These are phyloP conservation scores for Sminthopsis crassicaudata DNA, from an alignment of 2,113 vertebrate species.

Conservation along the genomic window DNA sequence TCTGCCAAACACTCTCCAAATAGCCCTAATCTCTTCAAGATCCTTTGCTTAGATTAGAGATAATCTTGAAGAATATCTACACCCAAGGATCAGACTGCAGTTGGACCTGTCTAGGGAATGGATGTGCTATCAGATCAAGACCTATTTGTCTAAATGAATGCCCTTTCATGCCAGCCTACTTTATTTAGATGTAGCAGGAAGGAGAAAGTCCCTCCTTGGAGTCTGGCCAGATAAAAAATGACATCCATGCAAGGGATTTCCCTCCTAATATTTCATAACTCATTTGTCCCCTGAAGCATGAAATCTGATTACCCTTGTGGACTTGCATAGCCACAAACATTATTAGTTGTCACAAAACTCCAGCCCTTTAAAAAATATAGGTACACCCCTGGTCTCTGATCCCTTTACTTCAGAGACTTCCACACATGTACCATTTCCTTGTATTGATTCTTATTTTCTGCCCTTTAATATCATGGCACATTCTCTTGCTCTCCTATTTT, in stretches of 20 bases:
- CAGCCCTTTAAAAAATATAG: slow-evolving; percentile 53
- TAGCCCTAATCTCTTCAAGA: slow-evolving; percentile 4
- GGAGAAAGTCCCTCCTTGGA: slow-evolving; percentile 14
- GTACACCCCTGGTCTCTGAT: slow-evolving; percentile 33
- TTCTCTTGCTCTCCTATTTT: slow-evolving; percentile 38
- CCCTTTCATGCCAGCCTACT: neutral
- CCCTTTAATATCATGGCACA: slow-evolving; percentile 31
- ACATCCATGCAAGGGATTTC: slow-evolving; percentile 13
- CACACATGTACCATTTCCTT: slow-evolving; percentile 39
- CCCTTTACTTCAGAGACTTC: slow-evolving; percentile 58
- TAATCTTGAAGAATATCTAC: neutral
- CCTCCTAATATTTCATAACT: slow-evolving; percentile 55
- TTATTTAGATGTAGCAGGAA: slow-evolving; percentile 30
- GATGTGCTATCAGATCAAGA: slow-evolving; percentile 21
- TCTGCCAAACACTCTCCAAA: neutral
- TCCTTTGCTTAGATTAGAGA: slow-evolving; percentile 33
- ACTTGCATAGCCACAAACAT: slow-evolving; percentile 65
- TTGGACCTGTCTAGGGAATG: slow-evolving; percentile 8
- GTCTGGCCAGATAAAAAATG: slow-evolving; percentile 41
- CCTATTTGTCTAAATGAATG: slow-evolving; percentile 39
- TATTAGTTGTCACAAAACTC: slow-evolving; percentile 61
- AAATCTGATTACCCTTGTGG: slow-evolving; percentile 68
- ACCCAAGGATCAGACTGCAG: neutral
- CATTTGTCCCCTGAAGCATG: slow-evolving; percentile 67
- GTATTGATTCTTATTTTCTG: slow-evolving; percentile 49